These are phyloP conservation scores for Hippoglossus hippoglossus DNA, from an alignment of 2,797 vertebrate genomes.

Conservation along the genomic window DNA sequence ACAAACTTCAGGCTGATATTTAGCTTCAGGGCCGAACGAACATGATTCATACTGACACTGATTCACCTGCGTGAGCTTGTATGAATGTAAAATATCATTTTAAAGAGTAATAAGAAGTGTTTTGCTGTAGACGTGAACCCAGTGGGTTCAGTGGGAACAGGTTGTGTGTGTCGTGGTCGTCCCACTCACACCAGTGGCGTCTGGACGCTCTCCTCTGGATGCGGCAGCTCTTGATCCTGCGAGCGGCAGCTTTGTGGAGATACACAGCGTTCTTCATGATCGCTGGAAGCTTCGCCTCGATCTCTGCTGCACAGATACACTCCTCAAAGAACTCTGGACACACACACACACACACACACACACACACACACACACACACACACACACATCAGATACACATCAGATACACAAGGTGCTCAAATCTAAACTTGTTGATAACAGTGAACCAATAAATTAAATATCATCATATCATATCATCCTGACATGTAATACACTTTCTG, in stretches of 20 bases:
- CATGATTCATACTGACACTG: no score
- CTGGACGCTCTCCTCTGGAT: slow-evolving; percentile 90
- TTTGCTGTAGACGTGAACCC: no score
- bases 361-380: not conserved
- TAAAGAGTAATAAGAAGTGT: no score
- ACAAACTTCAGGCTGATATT: not conserved
- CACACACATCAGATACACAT: not conserved
- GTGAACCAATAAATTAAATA: no score
- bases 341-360: not conserved
- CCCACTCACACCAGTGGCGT: slow-evolving; percentile 83
- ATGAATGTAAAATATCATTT: no score
- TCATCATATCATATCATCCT: no score
- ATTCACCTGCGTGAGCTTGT: no score
- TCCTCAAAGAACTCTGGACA: slow-evolving; percentile 94
- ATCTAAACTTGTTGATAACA: no score
- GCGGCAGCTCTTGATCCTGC: slow-evolving; percentile 96
- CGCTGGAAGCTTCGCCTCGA: slow-evolving; percentile 95
- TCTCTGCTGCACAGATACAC: slow-evolving; percentile 94
- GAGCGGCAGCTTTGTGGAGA: slow-evolving; percentile 93
- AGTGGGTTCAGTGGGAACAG: no score
- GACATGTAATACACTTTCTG: slow-evolving; percentile 10
- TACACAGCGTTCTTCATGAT: slow-evolving; percentile 99
- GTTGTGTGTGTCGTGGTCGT: no score
- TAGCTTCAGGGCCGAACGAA: not conserved
- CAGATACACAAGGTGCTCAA: not conserved